Percentiles rank a stretch among this genome's conserved stretches.
Conservation (phyloP, 1,140 invertebrate genomes). For the Sesamia nonagrioides region DNA sequence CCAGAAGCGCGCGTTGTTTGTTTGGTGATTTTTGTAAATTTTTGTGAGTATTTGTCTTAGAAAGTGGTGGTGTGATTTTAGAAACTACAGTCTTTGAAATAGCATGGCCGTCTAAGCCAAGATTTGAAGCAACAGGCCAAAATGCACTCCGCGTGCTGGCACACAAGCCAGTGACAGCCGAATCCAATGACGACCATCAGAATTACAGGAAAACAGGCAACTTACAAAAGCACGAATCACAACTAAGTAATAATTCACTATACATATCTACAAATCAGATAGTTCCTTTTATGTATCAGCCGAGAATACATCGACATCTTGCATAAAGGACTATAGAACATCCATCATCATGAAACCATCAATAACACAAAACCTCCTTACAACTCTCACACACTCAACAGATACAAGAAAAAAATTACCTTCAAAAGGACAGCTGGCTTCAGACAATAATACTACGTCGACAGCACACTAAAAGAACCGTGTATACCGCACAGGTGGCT, state of each 20-base stretch:
- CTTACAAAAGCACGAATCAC: conserved; percentile 5
- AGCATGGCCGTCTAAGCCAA: no score
- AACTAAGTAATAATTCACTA: conserved; percentile 13
- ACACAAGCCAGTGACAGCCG: not conserved
- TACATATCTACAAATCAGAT: not conserved
- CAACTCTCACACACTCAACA: conserved; percentile 44
- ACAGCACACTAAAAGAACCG: conserved; percentile 58
- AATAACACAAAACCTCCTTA: conserved; percentile 27
- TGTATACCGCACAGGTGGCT: conserved; percentile 71
- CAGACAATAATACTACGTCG: conserved; percentile 61
- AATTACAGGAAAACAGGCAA: conserved; percentile 6
- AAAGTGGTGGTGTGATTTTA: not conserved
- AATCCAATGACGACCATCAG: not conserved
- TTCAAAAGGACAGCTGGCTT: conserved; percentile 46
- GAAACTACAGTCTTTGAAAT: not conserved
- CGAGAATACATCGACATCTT: not conserved
- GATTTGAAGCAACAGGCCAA: no score
- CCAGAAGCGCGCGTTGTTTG: not conserved
- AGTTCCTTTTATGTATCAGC: not conserved
- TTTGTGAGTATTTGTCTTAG: not conserved
- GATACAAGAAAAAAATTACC: conserved; percentile 58
- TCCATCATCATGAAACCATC: conserved; percentile 24
- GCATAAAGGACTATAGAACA: conserved; percentile 13
- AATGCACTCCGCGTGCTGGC: not conserved
- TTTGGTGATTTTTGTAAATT: conserved; percentile 1